phyloP scores from a whole-genome alignment of 2,888 invertebrate species.

The Clanis bilineata region DNA sequence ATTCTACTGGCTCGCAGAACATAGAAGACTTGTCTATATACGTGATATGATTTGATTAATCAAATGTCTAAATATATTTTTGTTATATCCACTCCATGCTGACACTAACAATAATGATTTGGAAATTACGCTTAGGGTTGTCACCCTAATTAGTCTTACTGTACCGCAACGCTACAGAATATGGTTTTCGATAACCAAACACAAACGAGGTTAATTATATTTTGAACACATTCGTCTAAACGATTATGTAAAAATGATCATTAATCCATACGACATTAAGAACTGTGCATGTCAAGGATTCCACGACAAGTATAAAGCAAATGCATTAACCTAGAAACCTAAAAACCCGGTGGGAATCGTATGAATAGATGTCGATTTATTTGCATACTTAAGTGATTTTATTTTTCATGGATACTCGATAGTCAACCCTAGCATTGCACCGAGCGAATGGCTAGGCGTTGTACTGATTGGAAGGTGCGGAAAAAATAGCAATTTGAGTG shows the following conservation, averaged over 20 bases:
- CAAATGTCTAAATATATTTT: neutral
- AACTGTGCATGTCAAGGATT: constrained; percentile 14
- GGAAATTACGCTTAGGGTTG: neutral
- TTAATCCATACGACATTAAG: neutral
- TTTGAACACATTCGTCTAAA: constrained; percentile 1
- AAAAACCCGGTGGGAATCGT: constrained; percentile 1
- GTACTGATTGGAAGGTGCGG: neutral
- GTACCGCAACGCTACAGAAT: neutral
- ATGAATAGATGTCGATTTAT: neutral
- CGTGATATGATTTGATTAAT: neutral
- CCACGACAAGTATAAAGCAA: neutral
- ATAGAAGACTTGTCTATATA: neutral
- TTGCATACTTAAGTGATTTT: neutral
- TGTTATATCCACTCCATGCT: neutral
- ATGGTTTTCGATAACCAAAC: neutral
- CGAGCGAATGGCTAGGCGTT: neutral
- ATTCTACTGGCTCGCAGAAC: neutral
- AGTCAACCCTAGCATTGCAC: neutral
- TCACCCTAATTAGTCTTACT: neutral
- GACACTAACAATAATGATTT: neutral
- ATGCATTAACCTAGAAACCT: constrained; percentile 18
- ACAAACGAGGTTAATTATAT: constrained; percentile 6
- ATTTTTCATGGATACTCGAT: neutral
- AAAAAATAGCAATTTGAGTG: neutral
- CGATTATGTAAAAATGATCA: constrained; percentile 2